Conservation (phyloP, 2,888 invertebrate species). For the Tuberolachnus salignus region DNA sequence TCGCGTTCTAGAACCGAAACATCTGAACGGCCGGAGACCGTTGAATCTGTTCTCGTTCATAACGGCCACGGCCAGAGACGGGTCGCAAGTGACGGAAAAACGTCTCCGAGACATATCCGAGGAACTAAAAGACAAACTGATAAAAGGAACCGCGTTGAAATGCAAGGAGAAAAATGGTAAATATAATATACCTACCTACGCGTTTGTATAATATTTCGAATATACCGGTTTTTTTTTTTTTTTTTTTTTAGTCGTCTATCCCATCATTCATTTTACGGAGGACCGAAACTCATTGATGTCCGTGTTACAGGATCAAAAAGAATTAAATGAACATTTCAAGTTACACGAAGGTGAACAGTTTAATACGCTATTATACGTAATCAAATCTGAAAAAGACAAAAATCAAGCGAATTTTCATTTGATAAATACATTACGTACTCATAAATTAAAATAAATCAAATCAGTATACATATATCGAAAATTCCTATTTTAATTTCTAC, state of each 20-base stretch:
- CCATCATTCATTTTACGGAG: constrained; percentile 61
- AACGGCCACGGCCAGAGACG: constrained; percentile 36
- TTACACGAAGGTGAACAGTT: constrained; percentile 60
- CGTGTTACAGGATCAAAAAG: constrained; percentile 59
- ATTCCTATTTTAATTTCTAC: too few species aligned
- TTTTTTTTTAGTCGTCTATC: constrained; percentile 61
- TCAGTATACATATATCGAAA: too few species aligned
- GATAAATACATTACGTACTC: too few species aligned
- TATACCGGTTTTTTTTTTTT: not conserved
- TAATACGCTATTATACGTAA: not conserved
- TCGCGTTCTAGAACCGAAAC: constrained; percentile 7
- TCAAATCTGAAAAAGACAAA: not conserved
- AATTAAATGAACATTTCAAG: constrained; percentile 59
- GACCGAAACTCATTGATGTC: constrained; percentile 59
- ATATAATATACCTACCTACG: not conserved
- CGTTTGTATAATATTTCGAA: not conserved
- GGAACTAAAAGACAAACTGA: constrained; percentile 11
- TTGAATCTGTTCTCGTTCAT: constrained; percentile 41
- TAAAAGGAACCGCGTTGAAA: constrained; percentile 36
- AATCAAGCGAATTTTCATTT: too few species aligned
- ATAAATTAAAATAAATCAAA: too few species aligned
- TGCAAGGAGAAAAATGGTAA: constrained; percentile 49
- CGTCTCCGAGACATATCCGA: constrained; percentile 39
- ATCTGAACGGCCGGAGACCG: constrained; percentile 6
- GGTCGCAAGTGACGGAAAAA: constrained; percentile 47